Conservation (phyloP, 2,888 invertebrate species). For the Lottia scabra region DNA sequence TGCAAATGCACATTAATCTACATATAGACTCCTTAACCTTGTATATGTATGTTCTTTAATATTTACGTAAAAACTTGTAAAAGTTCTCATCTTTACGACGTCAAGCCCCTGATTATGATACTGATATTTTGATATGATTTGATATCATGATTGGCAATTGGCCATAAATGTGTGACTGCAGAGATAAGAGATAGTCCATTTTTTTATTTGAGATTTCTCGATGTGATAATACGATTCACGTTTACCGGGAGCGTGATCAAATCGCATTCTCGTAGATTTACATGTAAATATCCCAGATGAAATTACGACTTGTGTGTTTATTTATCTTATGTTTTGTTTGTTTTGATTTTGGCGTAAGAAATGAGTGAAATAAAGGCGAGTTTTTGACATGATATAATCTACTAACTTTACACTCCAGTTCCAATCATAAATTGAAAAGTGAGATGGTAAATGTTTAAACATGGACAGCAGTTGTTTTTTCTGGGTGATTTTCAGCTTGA, state of each 20-base stretch:
- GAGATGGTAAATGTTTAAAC: not conserved
- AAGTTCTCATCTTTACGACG: not conserved
- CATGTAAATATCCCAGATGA: not conserved
- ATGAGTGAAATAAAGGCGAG: constrained; percentile 1
- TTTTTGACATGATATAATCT: constrained; percentile 3
- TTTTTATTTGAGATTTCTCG: not conserved
- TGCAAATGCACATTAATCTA: no score
- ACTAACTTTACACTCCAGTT: constrained; percentile 1
- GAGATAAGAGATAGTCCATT: not conserved
- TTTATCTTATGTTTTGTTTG: not conserved
- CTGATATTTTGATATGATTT: not conserved
- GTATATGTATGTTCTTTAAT: no score
- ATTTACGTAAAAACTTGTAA: no score
- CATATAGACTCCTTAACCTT: no score
- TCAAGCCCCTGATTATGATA: not conserved
- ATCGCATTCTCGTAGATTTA: not conserved
- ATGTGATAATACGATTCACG: not conserved
- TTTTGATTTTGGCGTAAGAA: constrained; percentile 1
- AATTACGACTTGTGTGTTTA: constrained; percentile 1
- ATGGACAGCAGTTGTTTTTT: no score
- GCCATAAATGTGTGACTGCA: not conserved
- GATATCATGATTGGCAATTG: not conserved
- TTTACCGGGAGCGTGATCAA: not conserved
- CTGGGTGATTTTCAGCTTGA: no score
- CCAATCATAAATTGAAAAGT: not conserved